Conservation (phyloP, 2,113 vertebrate genomes). For the Philantomba maxwellii region DNA sequence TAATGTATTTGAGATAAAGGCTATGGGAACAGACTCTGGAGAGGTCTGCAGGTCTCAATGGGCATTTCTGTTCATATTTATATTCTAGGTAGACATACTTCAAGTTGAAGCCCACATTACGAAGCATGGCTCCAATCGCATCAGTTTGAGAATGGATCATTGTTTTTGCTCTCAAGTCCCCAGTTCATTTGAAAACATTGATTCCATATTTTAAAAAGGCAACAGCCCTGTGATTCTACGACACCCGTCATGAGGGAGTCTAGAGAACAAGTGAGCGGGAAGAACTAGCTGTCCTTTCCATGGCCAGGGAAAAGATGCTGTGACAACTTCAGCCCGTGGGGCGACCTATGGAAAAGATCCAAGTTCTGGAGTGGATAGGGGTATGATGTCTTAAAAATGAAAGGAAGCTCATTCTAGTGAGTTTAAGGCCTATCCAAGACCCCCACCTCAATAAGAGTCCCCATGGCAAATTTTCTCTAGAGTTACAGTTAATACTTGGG, state of each 20-base stretch:
- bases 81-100: background rate
- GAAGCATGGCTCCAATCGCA: background rate
- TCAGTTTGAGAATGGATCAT: background rate
- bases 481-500: conserved; percentile 6
- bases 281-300: background rate
- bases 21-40: background rate
- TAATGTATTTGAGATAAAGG: background rate
- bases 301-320: background rate
- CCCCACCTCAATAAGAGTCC: background rate
- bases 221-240: background rate
- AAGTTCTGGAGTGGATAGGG: background rate
- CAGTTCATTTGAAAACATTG: background rate
- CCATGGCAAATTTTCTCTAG: background rate
- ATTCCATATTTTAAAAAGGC: background rate
- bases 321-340: background rate
- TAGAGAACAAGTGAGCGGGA: background rate
- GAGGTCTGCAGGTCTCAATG: background rate
- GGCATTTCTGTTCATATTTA: background rate
- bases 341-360: background rate
- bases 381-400: background rate
- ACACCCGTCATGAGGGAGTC: background rate
- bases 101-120: background rate
- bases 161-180: background rate
- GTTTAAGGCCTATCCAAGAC: background rate
- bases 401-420: background rate